Percentiles rank a stretch among this genome's conserved stretches.
phyloP scores from a whole-genome alignment of 1,140 invertebrate species.

The Pogonognathellus flavescens region DNA sequence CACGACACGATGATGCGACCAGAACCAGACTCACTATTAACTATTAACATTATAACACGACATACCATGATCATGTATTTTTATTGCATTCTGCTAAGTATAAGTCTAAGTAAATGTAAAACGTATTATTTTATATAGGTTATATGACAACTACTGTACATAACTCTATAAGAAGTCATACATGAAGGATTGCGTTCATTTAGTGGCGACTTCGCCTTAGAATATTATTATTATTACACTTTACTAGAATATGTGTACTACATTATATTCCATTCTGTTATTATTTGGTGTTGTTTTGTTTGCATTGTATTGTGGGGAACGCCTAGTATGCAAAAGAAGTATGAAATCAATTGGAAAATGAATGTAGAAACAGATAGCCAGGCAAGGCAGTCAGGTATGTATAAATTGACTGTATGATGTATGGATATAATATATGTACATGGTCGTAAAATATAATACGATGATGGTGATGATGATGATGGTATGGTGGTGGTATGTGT shows the following conservation, averaged over 20 bases:
- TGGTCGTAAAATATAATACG: constrained; percentile 34
- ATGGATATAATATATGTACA: neutral
- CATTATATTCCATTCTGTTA: constrained; percentile 6
- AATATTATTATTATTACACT: too few species aligned
- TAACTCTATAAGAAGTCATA: too few species aligned
- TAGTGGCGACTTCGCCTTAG: neutral
- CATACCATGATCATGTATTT: constrained; percentile 15
- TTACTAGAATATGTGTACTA: too few species aligned
- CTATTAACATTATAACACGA: constrained; percentile 38
- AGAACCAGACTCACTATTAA: neutral
- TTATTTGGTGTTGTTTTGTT: constrained; percentile 41
- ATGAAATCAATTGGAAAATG: constrained; percentile 46
- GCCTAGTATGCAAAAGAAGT: constrained; percentile 49
- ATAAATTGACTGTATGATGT: constrained; percentile 24
- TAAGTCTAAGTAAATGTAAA: too few species aligned
- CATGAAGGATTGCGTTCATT: too few species aligned
- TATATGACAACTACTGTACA: too few species aligned
- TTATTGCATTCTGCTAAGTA: constrained; percentile 11
- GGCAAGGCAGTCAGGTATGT: neutral
- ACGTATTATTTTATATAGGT: too few species aligned
- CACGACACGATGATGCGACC: neutral
- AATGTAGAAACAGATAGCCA: neutral
- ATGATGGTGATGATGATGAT: constrained; percentile 30
- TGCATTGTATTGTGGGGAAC: constrained; percentile 17
- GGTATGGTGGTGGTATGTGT: too few species aligned